phyloP scores from a whole-genome alignment of 2,113 vertebrate genomes.

The Phylloscopus trochilus region DNA sequence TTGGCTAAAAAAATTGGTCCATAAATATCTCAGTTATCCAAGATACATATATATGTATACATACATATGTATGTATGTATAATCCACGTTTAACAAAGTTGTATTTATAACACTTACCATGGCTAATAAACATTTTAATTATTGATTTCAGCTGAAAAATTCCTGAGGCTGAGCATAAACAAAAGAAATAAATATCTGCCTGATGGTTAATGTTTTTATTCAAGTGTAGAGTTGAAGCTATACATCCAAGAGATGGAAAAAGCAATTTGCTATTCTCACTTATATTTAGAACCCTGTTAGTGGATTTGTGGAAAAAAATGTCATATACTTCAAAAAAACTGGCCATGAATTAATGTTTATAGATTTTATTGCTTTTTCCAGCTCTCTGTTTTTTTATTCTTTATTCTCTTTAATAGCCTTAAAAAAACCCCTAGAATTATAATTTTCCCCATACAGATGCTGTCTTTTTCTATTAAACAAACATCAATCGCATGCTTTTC shows the following conservation, averaged over 20 bases:
- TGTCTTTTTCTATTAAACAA: slow-evolving; percentile 63
- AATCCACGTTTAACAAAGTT: background rate
- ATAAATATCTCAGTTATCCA: background rate
- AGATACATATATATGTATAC: background rate
- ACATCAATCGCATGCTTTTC: background rate
- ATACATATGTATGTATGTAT: too few relatives aligned
- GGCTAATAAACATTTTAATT: slow-evolving; percentile 60
- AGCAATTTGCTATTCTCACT: slow-evolving; percentile 40
- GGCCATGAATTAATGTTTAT: slow-evolving; percentile 69
- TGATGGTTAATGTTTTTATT: slow-evolving; percentile 55
- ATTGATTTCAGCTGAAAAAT: slow-evolving; percentile 59
- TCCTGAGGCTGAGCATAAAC: slow-evolving; percentile 24
- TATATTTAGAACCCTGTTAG: slow-evolving; percentile 67
- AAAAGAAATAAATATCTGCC: slow-evolving; percentile 39
- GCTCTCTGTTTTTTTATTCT: slow-evolving; percentile 24
- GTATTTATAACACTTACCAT: background rate
- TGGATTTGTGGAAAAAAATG: slow-evolving; percentile 55
- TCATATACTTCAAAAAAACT: slow-evolving; percentile 58
- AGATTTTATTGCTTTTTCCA: slow-evolving; percentile 55
- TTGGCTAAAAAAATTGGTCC: background rate
- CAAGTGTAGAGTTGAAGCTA: slow-evolving; percentile 28
- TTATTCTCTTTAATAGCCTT: slow-evolving; percentile 26
- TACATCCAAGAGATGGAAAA: slow-evolving; percentile 44
- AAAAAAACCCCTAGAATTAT: slow-evolving; percentile 38
- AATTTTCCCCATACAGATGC: slow-evolving; percentile 54